Conservation (phyloP, 2,113 vertebrate genomes). For the Datnioides undecimradiatus region DNA sequence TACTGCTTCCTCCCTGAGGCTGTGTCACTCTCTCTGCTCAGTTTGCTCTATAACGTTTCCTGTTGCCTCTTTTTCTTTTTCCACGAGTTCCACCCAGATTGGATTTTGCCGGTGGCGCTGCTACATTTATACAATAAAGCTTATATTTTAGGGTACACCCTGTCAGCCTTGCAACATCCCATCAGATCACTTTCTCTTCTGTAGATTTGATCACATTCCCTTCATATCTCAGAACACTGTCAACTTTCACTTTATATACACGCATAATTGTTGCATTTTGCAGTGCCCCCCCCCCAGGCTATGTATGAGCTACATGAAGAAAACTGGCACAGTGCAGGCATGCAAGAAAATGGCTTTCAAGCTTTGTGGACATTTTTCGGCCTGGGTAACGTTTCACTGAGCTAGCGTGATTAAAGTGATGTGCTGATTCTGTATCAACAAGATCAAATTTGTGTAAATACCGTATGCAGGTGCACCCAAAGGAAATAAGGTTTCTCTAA, state of each 20-base stretch:
- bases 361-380: constrained; percentile 16
- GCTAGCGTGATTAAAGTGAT: constrained; percentile 54
- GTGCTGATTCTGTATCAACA: constrained; percentile 68
- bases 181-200: constrained; percentile 13
- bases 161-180: not conserved
- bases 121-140: constrained; percentile 41
- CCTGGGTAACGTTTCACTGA: constrained; percentile 37
- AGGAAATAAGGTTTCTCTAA: constrained; percentile 54
- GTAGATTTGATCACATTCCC: constrained; percentile 37
- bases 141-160: constrained; percentile 29
- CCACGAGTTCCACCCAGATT: constrained; percentile 30
- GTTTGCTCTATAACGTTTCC: constrained; percentile 64
- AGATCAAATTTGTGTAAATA: constrained; percentile 74
- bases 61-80: constrained; percentile 49
- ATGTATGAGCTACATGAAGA: not conserved
- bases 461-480: constrained; percentile 40
- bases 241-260: constrained; percentile 33
- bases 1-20: constrained; percentile 68
- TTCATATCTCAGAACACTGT: constrained; percentile 63
- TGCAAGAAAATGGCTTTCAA: constrained; percentile 29
- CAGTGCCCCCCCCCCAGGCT: not conserved
- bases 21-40: constrained; percentile 64
- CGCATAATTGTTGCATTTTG: constrained; percentile 19
- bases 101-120: constrained; percentile 48
- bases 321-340: constrained; percentile 3